phyloP scores from a whole-genome alignment of 2,113 vertebrate genomes.

The Salvator merianae region DNA sequence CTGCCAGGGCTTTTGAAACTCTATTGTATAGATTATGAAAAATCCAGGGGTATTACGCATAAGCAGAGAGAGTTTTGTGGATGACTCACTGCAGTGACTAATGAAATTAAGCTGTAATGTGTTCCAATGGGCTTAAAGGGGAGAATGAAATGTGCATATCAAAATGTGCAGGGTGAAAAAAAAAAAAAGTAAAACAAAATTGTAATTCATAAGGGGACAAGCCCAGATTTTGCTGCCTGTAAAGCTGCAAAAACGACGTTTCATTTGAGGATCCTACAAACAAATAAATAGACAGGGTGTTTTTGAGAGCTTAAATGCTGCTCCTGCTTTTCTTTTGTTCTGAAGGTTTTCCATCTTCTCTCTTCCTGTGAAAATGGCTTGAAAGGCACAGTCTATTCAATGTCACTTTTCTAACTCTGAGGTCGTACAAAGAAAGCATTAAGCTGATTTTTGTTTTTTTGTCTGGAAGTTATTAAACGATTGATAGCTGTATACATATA shows the following conservation, averaged over 20 bases:
- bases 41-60: constrained; percentile 12
- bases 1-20: constrained; percentile 17
- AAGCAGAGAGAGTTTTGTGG: constrained; percentile 29
- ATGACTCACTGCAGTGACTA: constrained; percentile 38
- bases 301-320: background rate
- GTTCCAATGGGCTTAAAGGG: constrained; percentile 23
- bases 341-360: background rate
- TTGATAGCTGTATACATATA: background rate
- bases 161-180: constrained; percentile 14
- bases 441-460: too few relatives aligned
- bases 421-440: background rate
- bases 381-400: background rate
- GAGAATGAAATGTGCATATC: background rate
- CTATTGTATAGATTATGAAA: constrained; percentile 1
- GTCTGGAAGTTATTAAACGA: background rate
- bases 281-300: background rate
- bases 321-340: background rate
- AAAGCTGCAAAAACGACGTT: constrained; percentile 1
- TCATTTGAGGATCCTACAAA: background rate
- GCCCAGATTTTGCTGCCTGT: background rate
- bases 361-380: background rate
- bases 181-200: constrained; percentile 15
- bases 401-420: background rate
- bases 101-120: constrained; percentile 1
- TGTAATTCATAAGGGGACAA: constrained; percentile 21